Evolutionary conservation across 2,888 invertebrate species (phyloP).

Genomic region (Zeuzera pyrina): DNA sequence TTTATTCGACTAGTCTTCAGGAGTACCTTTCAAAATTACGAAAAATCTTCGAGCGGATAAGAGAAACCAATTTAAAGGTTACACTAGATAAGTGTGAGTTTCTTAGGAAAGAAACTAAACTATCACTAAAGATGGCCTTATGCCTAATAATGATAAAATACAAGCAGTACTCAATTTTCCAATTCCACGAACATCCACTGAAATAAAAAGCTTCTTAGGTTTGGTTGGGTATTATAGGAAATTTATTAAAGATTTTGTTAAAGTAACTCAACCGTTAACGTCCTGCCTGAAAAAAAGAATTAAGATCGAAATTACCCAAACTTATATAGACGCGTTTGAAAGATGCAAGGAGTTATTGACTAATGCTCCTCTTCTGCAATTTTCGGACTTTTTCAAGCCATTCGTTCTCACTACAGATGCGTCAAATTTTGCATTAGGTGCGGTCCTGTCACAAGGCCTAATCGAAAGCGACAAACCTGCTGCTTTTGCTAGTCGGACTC

Average conservation of each 20-base stretch:
- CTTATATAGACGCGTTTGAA: constrained; percentile 14
- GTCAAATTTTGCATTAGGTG: constrained; percentile 11
- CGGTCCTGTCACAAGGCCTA: constrained; percentile 11
- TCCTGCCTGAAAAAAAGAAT: constrained; percentile 15
- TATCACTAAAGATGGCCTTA: no score
- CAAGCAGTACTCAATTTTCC: no score
- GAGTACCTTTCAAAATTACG: not conserved
- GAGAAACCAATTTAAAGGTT: not conserved
- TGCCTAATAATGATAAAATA: no score
- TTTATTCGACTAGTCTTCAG: not conserved
- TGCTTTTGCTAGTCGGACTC: constrained; percentile 10
- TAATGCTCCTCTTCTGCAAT: no score
- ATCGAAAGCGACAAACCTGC: constrained; percentile 11
- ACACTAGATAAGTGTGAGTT: constrained; percentile 3
- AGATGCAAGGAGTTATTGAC: constrained; percentile 16
- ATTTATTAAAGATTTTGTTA: no score
- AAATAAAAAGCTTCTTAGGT: no score
- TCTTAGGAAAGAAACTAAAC: not conserved
- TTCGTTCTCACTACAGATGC: constrained; percentile 20
- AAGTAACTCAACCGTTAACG: constrained; percentile 21
- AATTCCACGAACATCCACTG: no score
- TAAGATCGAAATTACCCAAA: constrained; percentile 6
- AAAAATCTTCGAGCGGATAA: not conserved
- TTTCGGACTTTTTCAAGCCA: no score
- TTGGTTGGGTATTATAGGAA: no score